Conservation (phyloP, 2,888 invertebrate genomes). For the Apamea crenata region DNA sequence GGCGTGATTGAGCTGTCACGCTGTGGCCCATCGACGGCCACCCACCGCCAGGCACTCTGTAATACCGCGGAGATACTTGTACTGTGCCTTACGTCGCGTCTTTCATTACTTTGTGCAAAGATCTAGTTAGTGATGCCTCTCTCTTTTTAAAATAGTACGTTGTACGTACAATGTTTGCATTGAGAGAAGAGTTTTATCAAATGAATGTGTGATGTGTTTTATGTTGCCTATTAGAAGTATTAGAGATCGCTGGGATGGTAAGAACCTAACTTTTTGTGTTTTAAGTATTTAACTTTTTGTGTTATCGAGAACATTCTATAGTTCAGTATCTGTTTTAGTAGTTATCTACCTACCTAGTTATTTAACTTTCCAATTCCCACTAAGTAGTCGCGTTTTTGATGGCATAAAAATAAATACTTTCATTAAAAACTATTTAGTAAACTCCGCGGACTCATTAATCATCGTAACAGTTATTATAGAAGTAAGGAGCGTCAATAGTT, state of each 20-base stretch:
- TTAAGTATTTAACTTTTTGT: not conserved
- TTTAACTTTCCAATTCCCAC: not conserved
- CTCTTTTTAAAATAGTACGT: too few relatives aligned
- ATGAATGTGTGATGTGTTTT: not conserved
- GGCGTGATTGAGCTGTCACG: constrained; percentile 61
- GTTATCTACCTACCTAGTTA: not conserved
- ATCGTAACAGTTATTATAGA: constrained; percentile 33
- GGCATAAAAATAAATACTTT: constrained; percentile 2
- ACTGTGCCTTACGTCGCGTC: not conserved
- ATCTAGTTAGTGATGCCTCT: not conserved
- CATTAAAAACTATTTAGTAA: constrained; percentile 4
- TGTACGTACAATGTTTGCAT: not conserved
- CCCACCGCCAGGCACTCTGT: constrained; percentile 24
- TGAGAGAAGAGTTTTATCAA: not conserved
- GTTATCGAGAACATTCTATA: not conserved
- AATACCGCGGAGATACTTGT: not conserved
- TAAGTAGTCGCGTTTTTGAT: not conserved
- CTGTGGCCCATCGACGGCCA: constrained; percentile 23
- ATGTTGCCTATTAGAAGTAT: not conserved
- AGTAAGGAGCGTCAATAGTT: constrained; percentile 24
- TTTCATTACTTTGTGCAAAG: constrained; percentile 4
- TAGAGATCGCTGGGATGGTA: not conserved
- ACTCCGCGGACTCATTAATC: constrained; percentile 20
- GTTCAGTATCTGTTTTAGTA: not conserved
- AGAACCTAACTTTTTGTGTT: not conserved